These are phyloP conservation scores for Trissoscelio sp. DNA, from an alignment of 2,888 invertebrate genomes.

Conservation along the genomic window DNA sequence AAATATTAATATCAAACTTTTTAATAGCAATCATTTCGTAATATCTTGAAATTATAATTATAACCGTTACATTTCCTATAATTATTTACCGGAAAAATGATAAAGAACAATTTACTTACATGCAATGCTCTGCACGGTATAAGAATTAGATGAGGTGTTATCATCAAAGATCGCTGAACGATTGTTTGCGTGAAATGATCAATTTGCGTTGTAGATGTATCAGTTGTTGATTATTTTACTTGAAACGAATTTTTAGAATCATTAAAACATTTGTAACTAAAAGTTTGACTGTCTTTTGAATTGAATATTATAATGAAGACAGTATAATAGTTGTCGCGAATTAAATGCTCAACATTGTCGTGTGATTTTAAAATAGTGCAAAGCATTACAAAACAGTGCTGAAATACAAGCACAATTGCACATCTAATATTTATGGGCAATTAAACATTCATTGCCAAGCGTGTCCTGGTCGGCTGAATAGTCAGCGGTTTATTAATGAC, in stretches of 20 bases:
- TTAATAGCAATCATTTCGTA: constrained; percentile 2
- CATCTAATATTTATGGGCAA: constrained; percentile 47
- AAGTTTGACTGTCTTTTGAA: too few species aligned
- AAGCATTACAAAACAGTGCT: constrained; percentile 24
- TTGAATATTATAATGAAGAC: too few species aligned
- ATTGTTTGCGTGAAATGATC: constrained; percentile 18
- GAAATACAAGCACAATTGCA: constrained; percentile 29
- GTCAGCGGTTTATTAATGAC: constrained; percentile 31
- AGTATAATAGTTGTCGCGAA: neutral
- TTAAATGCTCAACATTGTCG: constrained; percentile 3
- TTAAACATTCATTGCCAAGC: constrained; percentile 51
- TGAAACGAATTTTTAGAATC: too few species aligned
- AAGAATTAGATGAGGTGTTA: constrained; percentile 22
- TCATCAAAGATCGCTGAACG: constrained; percentile 22
- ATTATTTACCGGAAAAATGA: constrained; percentile 31
- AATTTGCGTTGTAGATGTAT: constrained; percentile 8
- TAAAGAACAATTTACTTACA: constrained; percentile 19
- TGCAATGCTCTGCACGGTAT: constrained; percentile 25
- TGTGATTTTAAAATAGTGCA: constrained; percentile 16
- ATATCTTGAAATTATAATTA: constrained; percentile 10
- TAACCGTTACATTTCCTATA: constrained; percentile 33
- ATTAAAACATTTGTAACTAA: too few species aligned
- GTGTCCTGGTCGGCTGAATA: constrained; percentile 41
- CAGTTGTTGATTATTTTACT: neutral
- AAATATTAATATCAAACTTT: neutral